Conservation (phyloP, 1,140 invertebrate genomes). For the Cotesia glomerata region DNA sequence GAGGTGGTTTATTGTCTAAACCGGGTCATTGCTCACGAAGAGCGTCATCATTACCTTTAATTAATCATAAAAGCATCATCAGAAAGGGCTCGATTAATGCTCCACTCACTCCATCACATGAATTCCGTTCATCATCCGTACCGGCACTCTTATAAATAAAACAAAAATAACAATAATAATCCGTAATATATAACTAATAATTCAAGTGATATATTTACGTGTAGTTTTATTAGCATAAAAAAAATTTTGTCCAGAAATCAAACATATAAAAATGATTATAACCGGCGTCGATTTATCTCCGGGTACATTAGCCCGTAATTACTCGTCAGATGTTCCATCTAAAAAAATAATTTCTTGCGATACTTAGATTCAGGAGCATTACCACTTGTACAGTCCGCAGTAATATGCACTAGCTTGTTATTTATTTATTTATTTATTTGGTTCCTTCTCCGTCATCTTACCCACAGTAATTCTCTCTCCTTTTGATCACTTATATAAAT, state of each 20-base stretch:
- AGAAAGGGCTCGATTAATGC: constrained; percentile 16
- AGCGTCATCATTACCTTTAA: constrained; percentile 58
- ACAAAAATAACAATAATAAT: not conserved
- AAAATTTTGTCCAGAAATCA: no score
- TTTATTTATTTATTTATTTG: no score
- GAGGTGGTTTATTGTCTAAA: constrained; percentile 53
- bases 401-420: not conserved
- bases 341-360: not conserved
- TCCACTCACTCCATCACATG: not conserved
- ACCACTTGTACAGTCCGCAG: not conserved
- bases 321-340: constrained; percentile 3
- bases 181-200: not conserved
- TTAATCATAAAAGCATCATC: constrained; percentile 51
- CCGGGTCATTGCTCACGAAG: constrained; percentile 51
- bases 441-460: not conserved
- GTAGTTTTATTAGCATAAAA: no score
- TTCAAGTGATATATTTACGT: no score
- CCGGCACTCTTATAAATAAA: constrained; percentile 1
- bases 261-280: not conserved
- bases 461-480: not conserved
- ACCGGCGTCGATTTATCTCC: constrained; percentile 17
- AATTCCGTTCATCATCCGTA: not conserved
- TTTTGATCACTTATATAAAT: not conserved
- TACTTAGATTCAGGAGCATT: constrained; percentile 19
- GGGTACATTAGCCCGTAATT: constrained; percentile 25